Conservation (phyloP, 1,140 invertebrate genomes). For the Oedothorax gibbosus region DNA sequence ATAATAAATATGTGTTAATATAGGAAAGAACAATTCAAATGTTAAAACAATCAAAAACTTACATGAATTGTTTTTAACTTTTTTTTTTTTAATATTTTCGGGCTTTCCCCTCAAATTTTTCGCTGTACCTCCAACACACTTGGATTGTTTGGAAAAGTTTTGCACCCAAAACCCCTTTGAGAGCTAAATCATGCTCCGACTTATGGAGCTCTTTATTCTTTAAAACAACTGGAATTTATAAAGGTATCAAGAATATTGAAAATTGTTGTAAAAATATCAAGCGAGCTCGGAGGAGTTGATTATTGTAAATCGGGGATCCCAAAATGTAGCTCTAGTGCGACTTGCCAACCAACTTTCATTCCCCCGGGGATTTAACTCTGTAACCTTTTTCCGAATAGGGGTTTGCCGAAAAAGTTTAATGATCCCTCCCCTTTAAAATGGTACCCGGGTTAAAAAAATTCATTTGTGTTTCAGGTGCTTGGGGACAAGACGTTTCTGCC, state of each 20-base stretch:
- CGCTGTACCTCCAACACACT: conserved; percentile 87
- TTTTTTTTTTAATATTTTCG: conserved; percentile 63
- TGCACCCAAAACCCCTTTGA: conserved; percentile 25
- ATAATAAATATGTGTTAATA: background rate
- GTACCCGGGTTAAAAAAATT: too few species aligned
- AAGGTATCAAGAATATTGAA: conserved; percentile 75
- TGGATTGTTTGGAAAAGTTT: conserved; percentile 89
- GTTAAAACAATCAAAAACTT: background rate
- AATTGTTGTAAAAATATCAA: too few species aligned
- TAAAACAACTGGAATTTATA: conserved; percentile 92
- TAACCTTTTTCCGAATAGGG: too few species aligned
- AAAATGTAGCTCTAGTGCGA: too few species aligned
- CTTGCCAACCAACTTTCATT: too few species aligned
- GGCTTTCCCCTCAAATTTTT: conserved; percentile 80
- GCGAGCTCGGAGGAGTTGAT: too few species aligned
- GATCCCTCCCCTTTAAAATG: too few species aligned
- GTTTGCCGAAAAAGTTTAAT: too few species aligned
- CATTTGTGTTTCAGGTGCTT: conserved; percentile 77
- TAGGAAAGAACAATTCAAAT: background rate
- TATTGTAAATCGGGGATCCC: too few species aligned
- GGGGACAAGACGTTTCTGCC: conserved; percentile 93
- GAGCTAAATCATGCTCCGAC: conserved; percentile 74
- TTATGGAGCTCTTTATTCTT: conserved; percentile 89
- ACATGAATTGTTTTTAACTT: background rate
- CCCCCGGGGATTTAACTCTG: too few species aligned